These are phyloP conservation scores for Zoanthus sansibaricus DNA, from an alignment of 92 coral and sea anemone species.

Conservation along the genomic window DNA sequence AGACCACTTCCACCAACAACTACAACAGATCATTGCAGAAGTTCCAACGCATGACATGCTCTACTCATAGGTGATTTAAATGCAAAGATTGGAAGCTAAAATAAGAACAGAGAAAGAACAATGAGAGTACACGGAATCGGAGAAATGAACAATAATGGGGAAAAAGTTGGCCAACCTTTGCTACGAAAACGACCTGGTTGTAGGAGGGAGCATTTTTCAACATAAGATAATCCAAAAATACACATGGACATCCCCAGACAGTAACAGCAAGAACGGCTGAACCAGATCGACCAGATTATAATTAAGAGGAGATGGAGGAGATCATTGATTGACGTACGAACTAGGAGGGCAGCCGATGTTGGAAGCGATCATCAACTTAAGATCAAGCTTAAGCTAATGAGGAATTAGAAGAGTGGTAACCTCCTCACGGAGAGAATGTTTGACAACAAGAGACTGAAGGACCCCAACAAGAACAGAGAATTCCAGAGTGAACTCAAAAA, in stretches of 20 bases:
- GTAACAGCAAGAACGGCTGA: constrained; percentile 9
- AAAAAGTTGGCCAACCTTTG: constrained; percentile 7
- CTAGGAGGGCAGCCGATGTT: background rate
- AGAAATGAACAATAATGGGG: background rate
- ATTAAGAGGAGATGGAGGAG: background rate
- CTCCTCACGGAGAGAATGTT: background rate
- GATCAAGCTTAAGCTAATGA: background rate
- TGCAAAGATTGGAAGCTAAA: background rate
- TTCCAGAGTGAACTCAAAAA: background rate
- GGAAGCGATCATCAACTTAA: background rate
- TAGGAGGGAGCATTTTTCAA: background rate
- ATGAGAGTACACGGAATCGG: background rate
- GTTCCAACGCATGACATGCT: background rate
- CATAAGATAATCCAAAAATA: background rate
- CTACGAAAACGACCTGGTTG: constrained; percentile 8
- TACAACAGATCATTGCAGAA: too few relatives aligned
- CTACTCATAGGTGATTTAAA: background rate
- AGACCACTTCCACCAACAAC: too few relatives aligned
- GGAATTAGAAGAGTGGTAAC: background rate
- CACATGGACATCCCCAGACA: background rate
- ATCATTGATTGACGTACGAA: background rate
- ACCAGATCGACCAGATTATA: background rate
- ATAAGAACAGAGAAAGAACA: background rate
- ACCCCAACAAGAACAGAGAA: constrained; percentile 6
- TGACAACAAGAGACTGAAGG: background rate